phyloP scores from a whole-genome alignment of 23 tunicate species.

The Diplosoma virens region DNA sequence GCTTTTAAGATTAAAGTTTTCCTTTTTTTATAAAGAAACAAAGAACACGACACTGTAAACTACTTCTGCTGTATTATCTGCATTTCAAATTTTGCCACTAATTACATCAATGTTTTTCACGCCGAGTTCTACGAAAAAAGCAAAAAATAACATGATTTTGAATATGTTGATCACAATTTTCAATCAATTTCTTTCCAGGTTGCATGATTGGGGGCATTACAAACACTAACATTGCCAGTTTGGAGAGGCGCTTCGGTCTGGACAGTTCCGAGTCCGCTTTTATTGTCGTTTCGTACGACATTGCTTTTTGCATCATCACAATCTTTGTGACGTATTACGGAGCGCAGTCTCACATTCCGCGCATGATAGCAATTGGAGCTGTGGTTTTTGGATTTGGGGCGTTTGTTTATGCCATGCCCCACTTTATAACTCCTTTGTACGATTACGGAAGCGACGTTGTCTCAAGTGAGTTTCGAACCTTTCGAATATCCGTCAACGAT shows the following conservation, averaged over 20 bases:
- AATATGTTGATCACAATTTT: background rate
- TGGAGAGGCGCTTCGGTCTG: conserved; percentile 86
- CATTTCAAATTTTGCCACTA: background rate
- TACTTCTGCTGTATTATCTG: too few species aligned
- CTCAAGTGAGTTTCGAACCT: background rate
- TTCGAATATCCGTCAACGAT: too few species aligned
- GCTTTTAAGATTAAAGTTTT: too few species aligned
- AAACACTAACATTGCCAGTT: conserved; percentile 73
- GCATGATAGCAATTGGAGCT: conserved; percentile 58
- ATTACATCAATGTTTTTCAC: background rate
- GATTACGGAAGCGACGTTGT: conserved; percentile 20
- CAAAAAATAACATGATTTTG: too few species aligned
- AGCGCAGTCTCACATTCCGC: conserved; percentile 45
- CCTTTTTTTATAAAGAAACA: too few species aligned
- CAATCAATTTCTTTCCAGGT: conserved; percentile 14
- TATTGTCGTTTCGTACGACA: conserved; percentile 78
- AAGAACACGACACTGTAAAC: too few species aligned
- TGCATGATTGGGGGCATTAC: conserved; percentile 60
- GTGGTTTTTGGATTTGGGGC: conserved; percentile 52
- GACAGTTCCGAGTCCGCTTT: conserved; percentile 73
- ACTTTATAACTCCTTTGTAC: conserved; percentile 68
- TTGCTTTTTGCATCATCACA: conserved; percentile 70
- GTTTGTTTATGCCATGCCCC: conserved; percentile 69
- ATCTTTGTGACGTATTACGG: conserved; percentile 80
- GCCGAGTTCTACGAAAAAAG: too few species aligned